Conservation (phyloP, 2,888 invertebrate species). For the Craniophora ligustri region DNA sequence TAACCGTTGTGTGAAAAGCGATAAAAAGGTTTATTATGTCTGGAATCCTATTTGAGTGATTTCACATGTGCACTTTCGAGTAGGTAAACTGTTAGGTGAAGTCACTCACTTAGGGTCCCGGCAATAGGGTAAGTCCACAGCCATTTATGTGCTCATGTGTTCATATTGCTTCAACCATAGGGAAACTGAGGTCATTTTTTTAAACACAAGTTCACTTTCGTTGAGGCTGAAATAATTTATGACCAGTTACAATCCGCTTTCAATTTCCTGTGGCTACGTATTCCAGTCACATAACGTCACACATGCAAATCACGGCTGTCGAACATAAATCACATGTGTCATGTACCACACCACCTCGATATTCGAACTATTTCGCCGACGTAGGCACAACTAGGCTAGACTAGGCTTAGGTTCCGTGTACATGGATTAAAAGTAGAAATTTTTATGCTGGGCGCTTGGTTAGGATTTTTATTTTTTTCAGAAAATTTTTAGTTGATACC, state of each 20-base stretch:
- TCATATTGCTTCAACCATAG: too few relatives aligned
- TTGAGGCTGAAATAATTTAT: constrained; percentile 7
- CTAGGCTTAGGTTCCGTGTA: neutral
- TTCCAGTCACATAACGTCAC: constrained; percentile 38
- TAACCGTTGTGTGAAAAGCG: constrained; percentile 7
- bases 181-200: too few relatives aligned
- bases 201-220: too few relatives aligned
- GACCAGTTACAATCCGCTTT: constrained; percentile 28
- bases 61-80: too few relatives aligned
- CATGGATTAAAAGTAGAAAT: neutral
- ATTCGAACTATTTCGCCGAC: constrained; percentile 15
- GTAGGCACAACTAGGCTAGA: neutral
- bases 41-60: too few relatives aligned
- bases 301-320: constrained; percentile 52
- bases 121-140: too few relatives aligned
- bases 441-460: neutral
- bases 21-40: constrained; percentile 10
- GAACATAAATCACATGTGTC: constrained; percentile 52
- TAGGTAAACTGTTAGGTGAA: too few relatives aligned
- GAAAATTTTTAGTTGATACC: too few relatives aligned
- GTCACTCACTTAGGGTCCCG: too few relatives aligned
- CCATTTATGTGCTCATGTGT: too few relatives aligned
- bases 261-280: constrained; percentile 58
- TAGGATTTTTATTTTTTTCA: too few relatives aligned
- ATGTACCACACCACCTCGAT: constrained; percentile 10